Evolutionary conservation across 2,797 vertebrate species (phyloP).

Genomic region (Neolamprologus multifasciatus): DNA sequence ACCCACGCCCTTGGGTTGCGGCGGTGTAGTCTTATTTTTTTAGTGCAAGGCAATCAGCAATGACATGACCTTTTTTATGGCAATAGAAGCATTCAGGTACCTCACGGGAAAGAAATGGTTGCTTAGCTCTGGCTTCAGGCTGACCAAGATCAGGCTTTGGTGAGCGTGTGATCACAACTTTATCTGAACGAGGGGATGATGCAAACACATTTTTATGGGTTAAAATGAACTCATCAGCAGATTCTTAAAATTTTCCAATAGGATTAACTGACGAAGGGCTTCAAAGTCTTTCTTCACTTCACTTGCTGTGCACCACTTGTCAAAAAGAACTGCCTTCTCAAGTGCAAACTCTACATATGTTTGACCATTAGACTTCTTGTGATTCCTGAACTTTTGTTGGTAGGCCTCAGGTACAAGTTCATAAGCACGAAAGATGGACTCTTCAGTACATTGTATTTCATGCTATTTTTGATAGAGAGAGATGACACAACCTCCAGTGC

Average conservation of each 20-base stretch:
- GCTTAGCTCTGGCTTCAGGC: no score
- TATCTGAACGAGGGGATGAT: no score
- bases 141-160: no score
- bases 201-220: not conserved
- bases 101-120: no score
- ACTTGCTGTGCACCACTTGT: not conserved
- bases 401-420: fast-evolving
- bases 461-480: not conserved
- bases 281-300: not conserved
- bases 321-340: not conserved
- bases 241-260: not conserved
- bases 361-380: not conserved
- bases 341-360: not conserved
- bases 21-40: not conserved
- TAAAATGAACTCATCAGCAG: not conserved
- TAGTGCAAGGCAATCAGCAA: no score
- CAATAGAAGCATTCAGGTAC: no score
- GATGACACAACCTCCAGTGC: not conserved
- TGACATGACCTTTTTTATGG: no score
- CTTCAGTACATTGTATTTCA: not conserved
- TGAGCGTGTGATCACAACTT: no score
- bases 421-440: not conserved
- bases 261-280: fast-evolving
- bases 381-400: not conserved
- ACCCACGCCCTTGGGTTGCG: not conserved